Conservation (phyloP, 1,140 invertebrate genomes). For the Drosophila sp. region DNA sequence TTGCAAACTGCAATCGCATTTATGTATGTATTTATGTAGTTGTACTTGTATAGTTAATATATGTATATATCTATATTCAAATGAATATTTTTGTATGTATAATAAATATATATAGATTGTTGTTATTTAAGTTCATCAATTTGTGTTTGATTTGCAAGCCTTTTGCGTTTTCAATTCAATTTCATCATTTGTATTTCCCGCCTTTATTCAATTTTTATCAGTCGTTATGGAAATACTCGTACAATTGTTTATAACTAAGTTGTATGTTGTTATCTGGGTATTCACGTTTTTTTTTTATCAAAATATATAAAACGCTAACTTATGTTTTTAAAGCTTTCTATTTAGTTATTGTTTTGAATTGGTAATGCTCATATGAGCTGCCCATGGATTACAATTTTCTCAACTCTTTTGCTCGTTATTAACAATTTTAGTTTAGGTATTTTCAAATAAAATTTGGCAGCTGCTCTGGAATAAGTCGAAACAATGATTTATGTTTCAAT, state of each 20-base stretch:
- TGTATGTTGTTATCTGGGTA: constrained; percentile 25
- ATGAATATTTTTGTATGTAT: background rate
- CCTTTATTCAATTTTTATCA: constrained; percentile 38
- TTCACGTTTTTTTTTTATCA: constrained; percentile 46
- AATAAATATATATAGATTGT: constrained; percentile 8
- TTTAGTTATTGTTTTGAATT: constrained; percentile 66
- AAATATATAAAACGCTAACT: constrained; percentile 79
- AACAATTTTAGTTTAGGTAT: constrained; percentile 31
- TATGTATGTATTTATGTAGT: background rate
- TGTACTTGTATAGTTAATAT: constrained; percentile 4
- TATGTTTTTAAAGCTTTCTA: constrained; percentile 79
- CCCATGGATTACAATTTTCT: constrained; percentile 61
- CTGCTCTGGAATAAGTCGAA: constrained; percentile 58
- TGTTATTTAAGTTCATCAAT: constrained; percentile 9
- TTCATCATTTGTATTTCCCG: constrained; percentile 10
- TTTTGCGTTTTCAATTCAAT: constrained; percentile 4
- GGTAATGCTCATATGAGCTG: background rate
- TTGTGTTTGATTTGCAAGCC: background rate
- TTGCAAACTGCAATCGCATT: background rate
- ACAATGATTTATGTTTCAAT: constrained; percentile 22
- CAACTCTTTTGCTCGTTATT: constrained; percentile 27
- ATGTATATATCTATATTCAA: background rate
- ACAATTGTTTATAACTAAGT: constrained; percentile 63
- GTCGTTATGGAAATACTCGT: constrained; percentile 53
- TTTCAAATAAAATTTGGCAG: constrained; percentile 64